These are phyloP conservation scores for Dicranocentrus wangi DNA, from an alignment of 2,888 invertebrate genomes.

Conservation along the genomic window DNA sequence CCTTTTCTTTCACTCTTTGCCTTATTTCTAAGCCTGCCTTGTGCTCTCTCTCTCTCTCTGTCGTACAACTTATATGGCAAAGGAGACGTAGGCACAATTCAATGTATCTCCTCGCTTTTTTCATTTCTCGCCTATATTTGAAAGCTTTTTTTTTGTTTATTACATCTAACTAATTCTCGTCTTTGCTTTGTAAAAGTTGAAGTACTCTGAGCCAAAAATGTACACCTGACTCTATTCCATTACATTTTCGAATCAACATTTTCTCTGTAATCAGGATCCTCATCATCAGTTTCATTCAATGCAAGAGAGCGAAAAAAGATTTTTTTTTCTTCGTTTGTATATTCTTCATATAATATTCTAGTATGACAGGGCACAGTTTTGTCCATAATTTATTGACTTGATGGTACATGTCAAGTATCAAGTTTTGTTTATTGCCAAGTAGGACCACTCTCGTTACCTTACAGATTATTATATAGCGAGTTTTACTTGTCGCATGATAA, in stretches of 20 bases:
- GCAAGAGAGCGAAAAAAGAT: not conserved
- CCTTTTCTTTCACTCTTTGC: no score
- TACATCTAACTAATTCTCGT: no score
- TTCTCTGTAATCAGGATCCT: not conserved
- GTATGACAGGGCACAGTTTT: slow-evolving; percentile 8
- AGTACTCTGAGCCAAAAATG: not conserved
- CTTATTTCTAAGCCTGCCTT: no score
- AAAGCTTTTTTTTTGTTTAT: no score
- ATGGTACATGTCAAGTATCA: slow-evolving; percentile 25
- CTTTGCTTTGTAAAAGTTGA: not conserved
- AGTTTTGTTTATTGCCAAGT: slow-evolving; percentile 17
- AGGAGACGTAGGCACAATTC: no score
- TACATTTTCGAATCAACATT: not conserved
- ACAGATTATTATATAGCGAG: slow-evolving; percentile 4
- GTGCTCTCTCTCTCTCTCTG: no score
- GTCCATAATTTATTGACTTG: slow-evolving; percentile 17
- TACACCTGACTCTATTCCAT: slow-evolving; percentile 7
- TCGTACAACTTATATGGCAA: no score
- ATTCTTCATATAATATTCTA: no score
- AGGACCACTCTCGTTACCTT: not conserved
- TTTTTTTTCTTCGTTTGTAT: no score
- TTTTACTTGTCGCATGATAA: slow-evolving; percentile 20
- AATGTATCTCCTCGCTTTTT: no score
- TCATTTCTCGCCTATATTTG: no score
- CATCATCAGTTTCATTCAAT: not conserved